phyloP scores from a whole-genome alignment of 2,113 vertebrate genomes.

The Ceyx margarethae region DNA sequence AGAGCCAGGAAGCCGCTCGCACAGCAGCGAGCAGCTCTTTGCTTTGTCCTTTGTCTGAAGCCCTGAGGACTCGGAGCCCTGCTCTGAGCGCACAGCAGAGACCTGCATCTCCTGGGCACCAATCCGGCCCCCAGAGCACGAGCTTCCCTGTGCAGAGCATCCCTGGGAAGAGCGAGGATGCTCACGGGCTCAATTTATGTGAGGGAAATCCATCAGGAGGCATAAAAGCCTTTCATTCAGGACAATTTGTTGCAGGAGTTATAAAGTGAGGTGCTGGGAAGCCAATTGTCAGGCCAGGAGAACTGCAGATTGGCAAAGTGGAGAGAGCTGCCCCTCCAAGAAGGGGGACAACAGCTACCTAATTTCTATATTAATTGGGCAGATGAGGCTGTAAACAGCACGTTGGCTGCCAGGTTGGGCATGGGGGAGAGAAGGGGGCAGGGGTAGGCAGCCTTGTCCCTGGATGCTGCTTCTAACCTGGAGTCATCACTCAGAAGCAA shows the following conservation, averaged over 20 bases:
- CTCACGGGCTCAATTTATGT: conserved; percentile 16
- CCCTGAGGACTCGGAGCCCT: neutral
- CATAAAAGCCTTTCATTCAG: conserved; percentile 8
- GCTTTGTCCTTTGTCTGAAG: neutral
- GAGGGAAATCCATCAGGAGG: conserved; percentile 38
- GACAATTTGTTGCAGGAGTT: conserved; percentile 45
- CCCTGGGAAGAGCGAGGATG: neutral
- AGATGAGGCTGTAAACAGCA: neutral
- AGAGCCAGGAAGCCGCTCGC: neutral
- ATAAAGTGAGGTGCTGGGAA: neutral
- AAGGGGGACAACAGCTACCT: neutral
- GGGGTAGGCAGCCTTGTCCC: neutral
- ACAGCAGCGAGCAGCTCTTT: neutral
- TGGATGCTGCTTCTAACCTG: neutral
- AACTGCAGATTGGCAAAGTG: neutral
- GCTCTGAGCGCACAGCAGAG: neutral
- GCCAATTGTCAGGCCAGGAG: neutral
- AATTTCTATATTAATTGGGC: neutral
- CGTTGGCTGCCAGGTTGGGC: fast-evolving
- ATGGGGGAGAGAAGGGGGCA: neutral
- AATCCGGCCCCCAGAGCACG: neutral
- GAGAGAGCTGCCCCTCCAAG: neutral
- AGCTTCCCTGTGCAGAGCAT: neutral
- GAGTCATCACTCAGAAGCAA: conserved; percentile 48
- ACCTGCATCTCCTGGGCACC: neutral